Base-by-base conservation (phyloP, 2,797 vertebrate species). In the Microctenopoma stevenorrisi region DNA sequence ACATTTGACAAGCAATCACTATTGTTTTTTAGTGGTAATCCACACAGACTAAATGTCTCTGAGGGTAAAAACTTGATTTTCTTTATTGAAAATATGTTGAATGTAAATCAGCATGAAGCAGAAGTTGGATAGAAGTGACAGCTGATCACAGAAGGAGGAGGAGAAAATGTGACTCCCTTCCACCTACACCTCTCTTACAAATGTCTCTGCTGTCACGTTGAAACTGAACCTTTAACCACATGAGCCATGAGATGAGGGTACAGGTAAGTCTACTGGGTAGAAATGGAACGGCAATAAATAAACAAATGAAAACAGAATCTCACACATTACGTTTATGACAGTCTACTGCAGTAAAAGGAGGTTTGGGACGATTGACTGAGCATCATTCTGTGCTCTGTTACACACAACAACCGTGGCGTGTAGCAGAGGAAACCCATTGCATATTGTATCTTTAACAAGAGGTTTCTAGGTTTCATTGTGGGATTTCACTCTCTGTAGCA, bases 151-250 rank as follows among this genome's bases (percentile, higher is more conserved):
- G 8, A 47, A 43, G 47, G 49, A 53, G 49, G 51, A 46, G 18
- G 12, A 26, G 26, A 8, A 26, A 11, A 33, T 52, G 67, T 37
- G 62, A 72, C 79, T 59, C 68, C 61, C 54, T 68, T 83, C 62
- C 42, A 59, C 35, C 54, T 26, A 49, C 60, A 54, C 22, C 22
- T 22, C 1, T 22, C 22, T 22, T 22, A 22, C 22, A 22, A 22
- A 22, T 22, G 22, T 22, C 55, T 68, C 30, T 11, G 56, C 33
- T 43, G 52, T 51, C 30, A 57, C 5, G 68, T 78, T 76, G 26
- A 4, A 1, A 7, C 6, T 77, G 82, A 82, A 82, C 80, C 54
- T 51, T 57, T 30, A 33, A 74, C 76, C 28, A 4, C 28, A 30
- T 30, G 28, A 30, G 4, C 28, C 28, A 30, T 37, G 7, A 7